phyloP scores from a whole-genome alignment of 2,888 invertebrate species.

The Caenorhabditis wallacei region DNA sequence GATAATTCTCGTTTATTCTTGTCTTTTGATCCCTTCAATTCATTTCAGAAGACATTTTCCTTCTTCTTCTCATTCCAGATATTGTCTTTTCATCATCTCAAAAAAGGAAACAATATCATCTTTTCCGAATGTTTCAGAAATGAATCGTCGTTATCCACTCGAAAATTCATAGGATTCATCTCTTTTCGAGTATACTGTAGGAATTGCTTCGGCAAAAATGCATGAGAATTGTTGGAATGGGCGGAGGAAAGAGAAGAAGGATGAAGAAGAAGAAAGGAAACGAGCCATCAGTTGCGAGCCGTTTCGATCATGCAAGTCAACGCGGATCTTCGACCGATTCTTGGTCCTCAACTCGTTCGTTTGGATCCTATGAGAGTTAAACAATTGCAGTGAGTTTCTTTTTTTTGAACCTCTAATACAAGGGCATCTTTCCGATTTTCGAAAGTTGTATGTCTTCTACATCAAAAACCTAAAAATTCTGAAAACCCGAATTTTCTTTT shows the following conservation, averaged over 20 bases:
- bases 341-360: slow-evolving; percentile 77
- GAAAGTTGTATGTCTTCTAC: too few relatives aligned
- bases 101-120: neutral
- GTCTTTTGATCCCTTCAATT: slow-evolving; percentile 9
- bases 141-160: slow-evolving; percentile 32
- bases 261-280: neutral
- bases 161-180: slow-evolving; percentile 45
- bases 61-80: neutral
- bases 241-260: slow-evolving; percentile 35
- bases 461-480: too few relatives aligned
- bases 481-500: slow-evolving; percentile 18
- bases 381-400: slow-evolving; percentile 73
- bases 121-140: slow-evolving; percentile 55
- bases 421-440: too few relatives aligned
- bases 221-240: slow-evolving; percentile 49
- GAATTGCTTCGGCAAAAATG: slow-evolving; percentile 51
- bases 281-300: slow-evolving; percentile 32
- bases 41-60: neutral
- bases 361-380: slow-evolving; percentile 78
- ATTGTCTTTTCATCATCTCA: too few relatives aligned
- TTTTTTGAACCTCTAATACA: neutral
- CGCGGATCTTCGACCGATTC: slow-evolving; percentile 76
- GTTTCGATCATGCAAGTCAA: slow-evolving; percentile 75
- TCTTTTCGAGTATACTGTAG: slow-evolving; percentile 27
- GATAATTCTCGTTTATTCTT: slow-evolving; percentile 14